Conservation (phyloP, 2,888 invertebrate species). For the Synergus laeviventris region DNA sequence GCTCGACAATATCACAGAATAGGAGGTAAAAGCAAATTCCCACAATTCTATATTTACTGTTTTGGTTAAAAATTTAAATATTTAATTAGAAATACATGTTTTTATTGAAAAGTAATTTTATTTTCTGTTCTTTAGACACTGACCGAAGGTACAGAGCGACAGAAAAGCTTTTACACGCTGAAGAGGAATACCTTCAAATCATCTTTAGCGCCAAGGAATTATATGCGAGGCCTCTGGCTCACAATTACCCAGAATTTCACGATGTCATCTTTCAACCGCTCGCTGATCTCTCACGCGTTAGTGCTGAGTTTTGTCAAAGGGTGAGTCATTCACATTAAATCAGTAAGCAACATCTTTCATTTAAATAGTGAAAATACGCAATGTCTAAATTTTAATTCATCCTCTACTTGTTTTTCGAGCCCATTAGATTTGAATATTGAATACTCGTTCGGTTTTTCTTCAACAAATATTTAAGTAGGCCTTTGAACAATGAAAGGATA, state of each 20-base stretch:
- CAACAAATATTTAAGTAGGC: too few relatives aligned
- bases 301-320: conserved; percentile 68
- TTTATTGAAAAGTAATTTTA: too few relatives aligned
- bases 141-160: conserved; percentile 74
- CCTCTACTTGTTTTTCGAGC: too few relatives aligned
- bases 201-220: conserved; percentile 81
- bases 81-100: too few relatives aligned
- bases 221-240: conserved; percentile 80
- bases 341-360: conserved; percentile 1
- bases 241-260: conserved; percentile 71
- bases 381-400: too few relatives aligned
- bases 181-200: conserved; percentile 76
- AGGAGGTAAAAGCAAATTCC: conserved; percentile 71
- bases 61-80: too few relatives aligned
- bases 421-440: too few relatives aligned
- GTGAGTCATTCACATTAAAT: conserved; percentile 63
- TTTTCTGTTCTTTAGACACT: conserved; percentile 61
- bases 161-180: conserved; percentile 74
- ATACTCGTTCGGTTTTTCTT: too few relatives aligned
- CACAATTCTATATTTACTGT: too few relatives aligned
- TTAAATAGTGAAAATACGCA: too few relatives aligned
- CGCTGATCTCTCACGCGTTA: conserved; percentile 67
- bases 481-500: too few relatives aligned
- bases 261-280: conserved; percentile 72
- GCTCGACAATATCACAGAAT: conserved; percentile 79